Percentiles rank a stretch among this genome's conserved stretches.
phyloP scores from a whole-genome alignment of 1,140 invertebrate species.

The Eriocheir sinensis region DNA sequence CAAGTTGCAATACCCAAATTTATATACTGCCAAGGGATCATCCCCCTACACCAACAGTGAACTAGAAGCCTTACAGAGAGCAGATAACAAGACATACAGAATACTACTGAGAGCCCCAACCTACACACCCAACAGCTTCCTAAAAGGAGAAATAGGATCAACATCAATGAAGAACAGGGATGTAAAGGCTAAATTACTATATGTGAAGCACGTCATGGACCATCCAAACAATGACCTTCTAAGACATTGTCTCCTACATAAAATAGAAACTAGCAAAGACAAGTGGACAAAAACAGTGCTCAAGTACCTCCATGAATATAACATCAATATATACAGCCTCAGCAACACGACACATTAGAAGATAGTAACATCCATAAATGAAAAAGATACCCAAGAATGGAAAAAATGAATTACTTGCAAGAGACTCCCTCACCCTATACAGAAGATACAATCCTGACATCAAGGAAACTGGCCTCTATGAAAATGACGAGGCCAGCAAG shows the following conservation, averaged over 20 bases:
- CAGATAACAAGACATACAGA: not conserved
- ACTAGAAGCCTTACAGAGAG: not conserved
- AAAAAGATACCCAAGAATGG: no score
- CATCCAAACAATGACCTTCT: not conserved
- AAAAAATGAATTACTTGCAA: no score
- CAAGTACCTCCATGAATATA: no score
- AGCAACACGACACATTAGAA: no score
- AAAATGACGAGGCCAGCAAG: no score
- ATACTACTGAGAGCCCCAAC: not conserved
- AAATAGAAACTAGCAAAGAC: not conserved
- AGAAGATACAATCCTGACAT: no score
- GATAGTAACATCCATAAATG: no score
- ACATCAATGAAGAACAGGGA: not conserved
- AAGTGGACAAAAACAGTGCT: not conserved
- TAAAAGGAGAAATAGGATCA: not conserved
- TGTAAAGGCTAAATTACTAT: not conserved
- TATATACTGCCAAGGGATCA: not conserved
- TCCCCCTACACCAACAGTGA: not conserved
- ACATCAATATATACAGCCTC: no score
- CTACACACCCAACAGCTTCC: not conserved
- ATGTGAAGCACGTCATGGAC: not conserved
- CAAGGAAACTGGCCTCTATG: no score
- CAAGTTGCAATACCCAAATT: not conserved
- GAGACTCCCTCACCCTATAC: no score
- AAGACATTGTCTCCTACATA: not conserved